Evolutionary conservation across 2,113 vertebrate species (phyloP).

Genomic region (Ictidomys tridecemlineatus): DNA sequence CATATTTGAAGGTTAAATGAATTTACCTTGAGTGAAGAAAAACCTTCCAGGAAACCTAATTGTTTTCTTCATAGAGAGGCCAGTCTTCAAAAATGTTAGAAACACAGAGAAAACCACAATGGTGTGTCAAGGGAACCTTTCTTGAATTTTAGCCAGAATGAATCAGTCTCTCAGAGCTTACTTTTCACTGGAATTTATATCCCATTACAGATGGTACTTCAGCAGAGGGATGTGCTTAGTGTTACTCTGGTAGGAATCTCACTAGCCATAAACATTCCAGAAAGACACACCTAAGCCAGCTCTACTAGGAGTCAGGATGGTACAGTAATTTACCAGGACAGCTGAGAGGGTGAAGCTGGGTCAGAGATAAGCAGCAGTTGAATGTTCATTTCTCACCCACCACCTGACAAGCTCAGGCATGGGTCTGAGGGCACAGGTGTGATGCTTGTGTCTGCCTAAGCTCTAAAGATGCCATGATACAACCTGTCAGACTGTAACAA

Average conservation of each 20-base stretch:
- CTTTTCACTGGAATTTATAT: neutral
- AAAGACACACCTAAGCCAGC: conserved; percentile 59
- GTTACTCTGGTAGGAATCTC: neutral
- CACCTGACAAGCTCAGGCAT: neutral
- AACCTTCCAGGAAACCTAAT: neutral
- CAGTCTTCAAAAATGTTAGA: conserved; percentile 8
- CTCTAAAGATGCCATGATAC: neutral
- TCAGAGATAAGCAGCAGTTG: conserved; percentile 54
- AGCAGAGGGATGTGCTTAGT: neutral
- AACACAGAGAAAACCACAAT: neutral
- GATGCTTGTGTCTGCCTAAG: neutral
- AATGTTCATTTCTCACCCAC: neutral
- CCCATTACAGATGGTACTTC: neutral
- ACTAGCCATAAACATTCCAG: conserved; percentile 16
- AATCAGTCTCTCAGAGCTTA: neutral
- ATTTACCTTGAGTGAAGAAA: neutral
- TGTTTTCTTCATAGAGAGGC: neutral
- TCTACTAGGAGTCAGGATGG: conserved; percentile 27
- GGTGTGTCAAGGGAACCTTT: neutral
- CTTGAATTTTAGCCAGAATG: neutral
- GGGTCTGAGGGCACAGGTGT: neutral
- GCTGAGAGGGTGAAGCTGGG: conserved; percentile 62
- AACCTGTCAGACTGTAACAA: neutral
- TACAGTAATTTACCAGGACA: conserved; percentile 72
- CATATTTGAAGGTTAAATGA: neutral